These are phyloP conservation scores for Syngnathoides biaculeatus DNA, from an alignment of 2,113 vertebrate genomes.

Conservation along the genomic window DNA sequence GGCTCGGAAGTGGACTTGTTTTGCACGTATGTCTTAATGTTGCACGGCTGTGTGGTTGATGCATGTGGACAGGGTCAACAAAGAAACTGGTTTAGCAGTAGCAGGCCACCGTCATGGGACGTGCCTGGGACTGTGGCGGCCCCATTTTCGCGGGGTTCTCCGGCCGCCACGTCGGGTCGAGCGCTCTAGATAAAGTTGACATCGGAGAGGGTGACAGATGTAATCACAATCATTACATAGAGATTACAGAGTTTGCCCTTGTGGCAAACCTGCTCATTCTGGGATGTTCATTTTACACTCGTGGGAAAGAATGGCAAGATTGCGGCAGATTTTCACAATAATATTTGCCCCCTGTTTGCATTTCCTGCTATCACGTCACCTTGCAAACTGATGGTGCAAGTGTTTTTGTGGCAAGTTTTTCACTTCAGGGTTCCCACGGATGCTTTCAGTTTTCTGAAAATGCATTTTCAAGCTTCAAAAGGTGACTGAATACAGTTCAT, in stretches of 20 bases:
- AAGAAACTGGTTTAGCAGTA: constrained; percentile 50
- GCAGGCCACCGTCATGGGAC: constrained; percentile 28
- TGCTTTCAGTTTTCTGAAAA: background rate
- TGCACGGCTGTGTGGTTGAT: constrained; percentile 31
- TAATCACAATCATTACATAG: background rate
- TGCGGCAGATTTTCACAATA: background rate
- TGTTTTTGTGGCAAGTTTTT: background rate
- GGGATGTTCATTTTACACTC: background rate
- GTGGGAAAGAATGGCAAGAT: background rate
- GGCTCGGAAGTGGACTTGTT: constrained; percentile 42
- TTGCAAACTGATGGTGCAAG: constrained; percentile 4
- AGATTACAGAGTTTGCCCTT: background rate
- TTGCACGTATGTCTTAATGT: constrained; percentile 26
- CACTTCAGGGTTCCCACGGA: background rate
- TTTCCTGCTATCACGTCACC: background rate
- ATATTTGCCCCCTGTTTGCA: background rate
- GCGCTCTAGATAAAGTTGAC: background rate
- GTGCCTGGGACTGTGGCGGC: constrained; percentile 20
- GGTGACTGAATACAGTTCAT: background rate
- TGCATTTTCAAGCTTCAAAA: background rate
- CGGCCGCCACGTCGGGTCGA: background rate
- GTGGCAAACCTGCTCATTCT: background rate
- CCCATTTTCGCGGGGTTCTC: background rate
- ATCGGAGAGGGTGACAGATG: background rate
- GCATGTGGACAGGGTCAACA: constrained; percentile 55